Base-by-base conservation (phyloP, 2,113 vertebrate genomes). In the Danionella cerebrum region DNA sequence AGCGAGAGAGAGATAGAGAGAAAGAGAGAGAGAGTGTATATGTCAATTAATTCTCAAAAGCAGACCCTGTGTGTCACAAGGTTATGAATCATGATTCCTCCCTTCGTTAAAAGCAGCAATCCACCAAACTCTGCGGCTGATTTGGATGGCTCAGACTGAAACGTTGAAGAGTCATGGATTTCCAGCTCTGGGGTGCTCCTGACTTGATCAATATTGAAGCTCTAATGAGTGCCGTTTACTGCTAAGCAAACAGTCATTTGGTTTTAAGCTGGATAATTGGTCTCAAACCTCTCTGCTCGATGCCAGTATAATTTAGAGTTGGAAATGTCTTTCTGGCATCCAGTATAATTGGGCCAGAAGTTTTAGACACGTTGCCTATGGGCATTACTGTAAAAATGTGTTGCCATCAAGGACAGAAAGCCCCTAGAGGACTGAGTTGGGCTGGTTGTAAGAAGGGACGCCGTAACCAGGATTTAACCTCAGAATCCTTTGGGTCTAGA, bases 71-170 rank as follows among this genome's bases (percentile, higher is more conserved):
- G 67, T 77, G 74, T 81, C 73, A 79, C 65, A 80, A 76, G 76
- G 69, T 78, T 80, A 77, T 79, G 75, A 45, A 22, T 73, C 62
- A 70, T 71, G 80, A 81, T 78, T 80, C 77, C 65, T 52, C 29
- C 54, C 64, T 74, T 84, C 81, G 76, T 81, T 82, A 82, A 84
- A 81, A 80, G 76, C 83, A 79, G 25, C 38, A 69, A 21, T 72
- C 66, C 65, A 27, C 42, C 64, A 57, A 74, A 47, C 55, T 19
- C 65, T 44, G 48, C 77, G 60, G 67, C 70, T 74, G 27, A 74
- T 59, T 67, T 72, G 6, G 44, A 27, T 29, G 35, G 55, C 12
- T 72, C 14, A 24, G 25, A 41, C 38, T 58, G 22, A 70, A 52
- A 70, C 31, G 8, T 54, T 60, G 41, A 62, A 42, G 14, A 45